These are phyloP conservation scores for Euplexia lucipara DNA, from an alignment of 2,888 invertebrate genomes.

Conservation along the genomic window DNA sequence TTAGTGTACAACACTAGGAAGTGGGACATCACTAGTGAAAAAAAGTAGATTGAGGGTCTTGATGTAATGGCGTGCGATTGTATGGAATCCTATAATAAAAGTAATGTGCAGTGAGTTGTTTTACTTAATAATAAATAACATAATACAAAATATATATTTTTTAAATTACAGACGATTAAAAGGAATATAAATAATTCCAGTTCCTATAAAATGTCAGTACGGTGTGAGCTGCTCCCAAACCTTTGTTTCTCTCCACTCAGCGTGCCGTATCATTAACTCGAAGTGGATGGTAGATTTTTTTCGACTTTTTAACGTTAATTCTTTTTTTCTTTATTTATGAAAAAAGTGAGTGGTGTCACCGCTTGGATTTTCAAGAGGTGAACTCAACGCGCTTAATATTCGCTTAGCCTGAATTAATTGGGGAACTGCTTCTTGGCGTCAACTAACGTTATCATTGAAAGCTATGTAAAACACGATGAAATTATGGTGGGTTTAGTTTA, in stretches of 20 bases:
- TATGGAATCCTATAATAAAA: too few species aligned
- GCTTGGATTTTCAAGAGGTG: constrained; percentile 80
- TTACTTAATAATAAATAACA: too few species aligned
- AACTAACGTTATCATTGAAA: constrained; percentile 15
- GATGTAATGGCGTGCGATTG: too few species aligned
- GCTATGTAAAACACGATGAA: too few species aligned
- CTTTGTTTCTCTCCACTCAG: constrained; percentile 89
- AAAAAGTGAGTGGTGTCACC: constrained; percentile 85
- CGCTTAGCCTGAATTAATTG: constrained; percentile 81
- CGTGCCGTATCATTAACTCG: constrained; percentile 91
- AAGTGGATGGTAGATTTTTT: constrained; percentile 88
- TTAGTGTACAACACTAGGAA: too few species aligned
- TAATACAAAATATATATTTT: too few species aligned
- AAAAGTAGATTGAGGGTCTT: too few species aligned
- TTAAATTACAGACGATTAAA: neutral
- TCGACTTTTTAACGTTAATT: constrained; percentile 88
- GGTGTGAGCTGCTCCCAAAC: constrained; percentile 79
- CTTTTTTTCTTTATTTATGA: constrained; percentile 86
- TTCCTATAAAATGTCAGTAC: too few species aligned
- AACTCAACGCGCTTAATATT: constrained; percentile 75
- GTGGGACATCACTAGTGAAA: too few species aligned
- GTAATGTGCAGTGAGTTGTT: too few species aligned
- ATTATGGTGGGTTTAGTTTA: too few species aligned
- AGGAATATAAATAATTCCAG: neutral
- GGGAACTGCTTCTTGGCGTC: constrained; percentile 40